Percentiles rank a stretch among this genome's conserved stretches.
These are phyloP conservation scores for Sinonovacula constricta DNA, from an alignment of 1,140 invertebrate genomes.

Conservation along the genomic window DNA sequence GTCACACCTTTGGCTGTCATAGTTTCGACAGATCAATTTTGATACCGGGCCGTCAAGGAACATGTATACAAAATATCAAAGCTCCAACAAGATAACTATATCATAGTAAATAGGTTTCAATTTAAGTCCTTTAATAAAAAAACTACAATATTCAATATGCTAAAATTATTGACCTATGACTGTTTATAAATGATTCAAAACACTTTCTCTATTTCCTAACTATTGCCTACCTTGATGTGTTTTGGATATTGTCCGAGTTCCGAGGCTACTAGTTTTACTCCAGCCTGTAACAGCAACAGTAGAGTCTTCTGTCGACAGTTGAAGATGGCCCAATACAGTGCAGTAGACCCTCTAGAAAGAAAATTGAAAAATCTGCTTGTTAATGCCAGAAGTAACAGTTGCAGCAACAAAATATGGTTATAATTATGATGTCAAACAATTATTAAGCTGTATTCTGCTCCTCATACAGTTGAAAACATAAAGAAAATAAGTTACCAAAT, in stretches of 20 bases:
- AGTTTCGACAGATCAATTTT: neutral
- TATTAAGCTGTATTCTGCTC: neutral
- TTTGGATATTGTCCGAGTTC: conserved; percentile 51
- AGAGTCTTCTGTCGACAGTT: conserved; percentile 53
- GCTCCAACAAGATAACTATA: neutral
- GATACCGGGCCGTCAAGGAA: neutral
- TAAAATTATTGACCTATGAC: neutral
- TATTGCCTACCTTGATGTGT: conserved; percentile 54
- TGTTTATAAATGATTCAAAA: neutral
- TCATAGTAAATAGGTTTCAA: neutral
- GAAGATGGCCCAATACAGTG: conserved; percentile 64
- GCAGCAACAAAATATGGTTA: too few relatives aligned
- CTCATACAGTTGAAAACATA: neutral
- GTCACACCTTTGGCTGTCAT: too few relatives aligned
- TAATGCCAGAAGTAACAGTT: too few relatives aligned
- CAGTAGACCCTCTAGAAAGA: conserved; percentile 51
- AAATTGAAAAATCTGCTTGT: neutral
- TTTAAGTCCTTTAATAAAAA: neutral
- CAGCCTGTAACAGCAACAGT: conserved; percentile 45
- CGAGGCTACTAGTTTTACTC: conserved; percentile 43
- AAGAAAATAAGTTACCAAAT: too few relatives aligned
- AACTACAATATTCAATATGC: neutral
- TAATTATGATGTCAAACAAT: neutral
- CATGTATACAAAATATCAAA: neutral
- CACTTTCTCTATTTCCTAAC: neutral